A percentile compares a stretch with the other conserved stretches of the same genome.
Conservation (phyloP, 2,888 invertebrate species). For the Unio pictorum region DNA sequence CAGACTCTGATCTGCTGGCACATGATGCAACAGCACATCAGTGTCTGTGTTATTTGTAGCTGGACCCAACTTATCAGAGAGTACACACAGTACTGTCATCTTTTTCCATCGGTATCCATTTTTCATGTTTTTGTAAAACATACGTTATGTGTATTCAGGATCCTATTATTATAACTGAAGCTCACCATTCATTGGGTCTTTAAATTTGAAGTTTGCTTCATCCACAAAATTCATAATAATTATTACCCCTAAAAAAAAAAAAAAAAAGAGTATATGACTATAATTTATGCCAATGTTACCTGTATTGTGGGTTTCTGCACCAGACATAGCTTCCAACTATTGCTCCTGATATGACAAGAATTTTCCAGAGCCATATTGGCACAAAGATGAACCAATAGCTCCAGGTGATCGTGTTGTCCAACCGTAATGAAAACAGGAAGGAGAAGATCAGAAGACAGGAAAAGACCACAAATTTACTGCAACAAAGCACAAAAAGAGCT, state of each 20-base stretch:
- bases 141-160: too few relatives aligned
- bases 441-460: constrained; percentile 93
- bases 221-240: background rate
- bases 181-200: too few relatives aligned
- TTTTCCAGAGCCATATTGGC: constrained; percentile 98
- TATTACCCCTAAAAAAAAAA: background rate
- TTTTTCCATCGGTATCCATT: too few relatives aligned
- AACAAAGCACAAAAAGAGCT: constrained; percentile 67
- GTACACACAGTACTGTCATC: too few relatives aligned
- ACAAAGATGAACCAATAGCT: constrained; percentile 96
- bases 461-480: constrained; percentile 97
- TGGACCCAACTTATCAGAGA: too few relatives aligned
- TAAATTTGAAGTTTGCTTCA: background rate
- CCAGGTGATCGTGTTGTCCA: constrained; percentile 90
- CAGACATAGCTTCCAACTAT: constrained; percentile 93
- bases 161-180: too few relatives aligned
- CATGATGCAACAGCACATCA: too few relatives aligned
- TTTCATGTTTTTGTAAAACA: too few relatives aligned
- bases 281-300: constrained; percentile 75
- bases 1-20: too few relatives aligned
- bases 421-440: constrained; percentile 88
- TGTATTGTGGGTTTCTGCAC: constrained; percentile 96
- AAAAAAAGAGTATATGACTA: background rate
- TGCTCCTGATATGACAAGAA: constrained; percentile 89
- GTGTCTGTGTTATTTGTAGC: too few relatives aligned